Base-by-base conservation (phyloP, 2,797 vertebrate genomes). In the Hephaestus fuliginosus region DNA sequence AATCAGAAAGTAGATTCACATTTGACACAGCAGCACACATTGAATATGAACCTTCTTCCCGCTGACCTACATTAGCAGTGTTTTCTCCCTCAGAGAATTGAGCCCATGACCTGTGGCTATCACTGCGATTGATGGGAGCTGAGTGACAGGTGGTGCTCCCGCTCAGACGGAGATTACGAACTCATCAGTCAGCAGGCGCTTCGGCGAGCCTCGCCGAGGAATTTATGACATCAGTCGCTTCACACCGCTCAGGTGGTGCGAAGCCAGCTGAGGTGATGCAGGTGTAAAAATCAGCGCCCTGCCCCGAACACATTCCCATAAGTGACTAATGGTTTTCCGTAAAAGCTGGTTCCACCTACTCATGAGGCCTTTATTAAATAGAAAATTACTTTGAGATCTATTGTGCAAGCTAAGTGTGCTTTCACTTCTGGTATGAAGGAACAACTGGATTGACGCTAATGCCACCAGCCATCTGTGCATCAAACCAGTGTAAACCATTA, bases 81-180 rank as follows among this genome's bases (percentile, higher is more conserved):
- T 76, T 67, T 74, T 10, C 74, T 48, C 81, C 39, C n/a, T 14
- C 17, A 13, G 74, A 62, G 43, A 58, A 58, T 25, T 13, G 60
- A 74, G 81, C 74, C 22, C 11, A 1, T 57, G 75, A 83, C 73
- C 70, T 46, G 75, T 18, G 52, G 75, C 80, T 36, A 62, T 88
- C 53, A 5, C 44, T 5, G 55, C 86, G 80, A 92, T 87, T 83
- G 87, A 93, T 82, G 87, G 65, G 11, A 65, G 53, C 0, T 80
- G 86, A 92, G 61, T 89, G 86, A 69, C 89, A 91, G 88, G 84
- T 88, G 80, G 67, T 74, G 84, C 78, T 89, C 60, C 66, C 70
- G 84, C 83, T 75, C 58, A 46, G 72, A 69, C 36, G 1, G n/a
- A 85, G 81, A 89, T 90, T 83, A 90, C 79, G 68, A 76, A 86